These are phyloP conservation scores for Dryobota labecula DNA, from an alignment of 2,888 invertebrate species.

Conservation along the genomic window DNA sequence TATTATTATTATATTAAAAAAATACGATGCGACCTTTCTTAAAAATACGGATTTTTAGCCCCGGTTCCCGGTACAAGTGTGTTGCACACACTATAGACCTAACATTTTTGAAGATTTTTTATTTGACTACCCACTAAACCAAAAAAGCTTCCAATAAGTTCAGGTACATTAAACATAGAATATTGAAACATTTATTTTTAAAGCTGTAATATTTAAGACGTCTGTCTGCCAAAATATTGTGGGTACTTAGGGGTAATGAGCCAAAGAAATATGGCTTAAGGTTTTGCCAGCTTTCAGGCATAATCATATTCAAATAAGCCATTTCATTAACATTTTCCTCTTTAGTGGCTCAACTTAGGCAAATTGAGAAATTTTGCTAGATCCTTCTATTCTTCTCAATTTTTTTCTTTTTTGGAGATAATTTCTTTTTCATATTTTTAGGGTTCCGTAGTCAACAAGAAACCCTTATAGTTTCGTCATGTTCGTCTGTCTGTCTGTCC, in stretches of 20 bases:
- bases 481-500: too few species aligned
- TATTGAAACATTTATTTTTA: constrained; percentile 30
- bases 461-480: too few species aligned
- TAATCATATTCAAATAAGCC: constrained; percentile 5
- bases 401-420: too few species aligned
- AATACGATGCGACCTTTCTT: too few species aligned
- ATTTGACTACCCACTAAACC: not conserved
- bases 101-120: too few species aligned
- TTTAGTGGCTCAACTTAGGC: not conserved
- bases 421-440: too few species aligned
- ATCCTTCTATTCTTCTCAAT: not conserved
- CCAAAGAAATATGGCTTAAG: constrained; percentile 12
- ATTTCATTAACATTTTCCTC: not conserved
- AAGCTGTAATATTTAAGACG: constrained; percentile 2
- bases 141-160: not conserved
- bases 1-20: too few species aligned
- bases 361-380: not conserved
- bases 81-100: too few species aligned
- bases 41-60: too few species aligned
- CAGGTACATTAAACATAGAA: constrained; percentile 1
- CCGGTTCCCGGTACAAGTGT: too few species aligned
- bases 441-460: too few species aligned
- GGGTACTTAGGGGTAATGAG: constrained; percentile 19
- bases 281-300: not conserved
- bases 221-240: constrained; percentile 19